Base-by-base conservation (phyloP, 2,113 vertebrate species). In the Oreochromis aureus region DNA sequence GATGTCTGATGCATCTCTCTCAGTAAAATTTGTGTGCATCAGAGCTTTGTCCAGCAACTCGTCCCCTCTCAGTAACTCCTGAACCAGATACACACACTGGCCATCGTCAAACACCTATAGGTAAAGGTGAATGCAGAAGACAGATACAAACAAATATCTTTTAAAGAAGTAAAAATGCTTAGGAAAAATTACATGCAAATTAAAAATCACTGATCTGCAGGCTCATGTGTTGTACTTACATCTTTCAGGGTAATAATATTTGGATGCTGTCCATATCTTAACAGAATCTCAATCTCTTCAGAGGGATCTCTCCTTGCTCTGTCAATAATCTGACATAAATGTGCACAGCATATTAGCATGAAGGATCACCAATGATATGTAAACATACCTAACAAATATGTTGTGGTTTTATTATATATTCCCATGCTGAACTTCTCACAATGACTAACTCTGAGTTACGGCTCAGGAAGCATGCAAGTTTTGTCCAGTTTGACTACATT, bases 181-280 rank as follows among this genome's bases (percentile, higher is more conserved):
- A n/a, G 30, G 27, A 34, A 78, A 78, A 78, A 53, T 78, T 9
- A 34, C 10, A 78, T 34, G 30, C 1, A 78, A 78, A 78, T 78
- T 19, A 16, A 84, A 58, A 44, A 22, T 13, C 19, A 11, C 6
- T 27, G 3, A 12, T 69, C 16, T 48, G 27, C 63, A 48, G 34
- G 3, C 13, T 80, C 19, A 9, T 22, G 58, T 76, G 61, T 61
- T 19, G 27, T 83, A 97, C 98, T 97, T 90, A 99, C 98, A 53
- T 99, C 98, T 89, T 98, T 99, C 87, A 99, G 96, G 22, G 97
- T 98, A 89, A 98, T 97, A 92, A 99, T 98, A 94, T 99, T 99
- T 15, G 98, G 97, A 95, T 99, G 98, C 89, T 99, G 98, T 88
- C 98, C 98, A 3, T 99, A 99, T 93, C 98, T 88, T 90, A 99